These are phyloP conservation scores for Phaetusa simplex DNA, from an alignment of 2,113 vertebrate genomes.

Conservation along the genomic window DNA sequence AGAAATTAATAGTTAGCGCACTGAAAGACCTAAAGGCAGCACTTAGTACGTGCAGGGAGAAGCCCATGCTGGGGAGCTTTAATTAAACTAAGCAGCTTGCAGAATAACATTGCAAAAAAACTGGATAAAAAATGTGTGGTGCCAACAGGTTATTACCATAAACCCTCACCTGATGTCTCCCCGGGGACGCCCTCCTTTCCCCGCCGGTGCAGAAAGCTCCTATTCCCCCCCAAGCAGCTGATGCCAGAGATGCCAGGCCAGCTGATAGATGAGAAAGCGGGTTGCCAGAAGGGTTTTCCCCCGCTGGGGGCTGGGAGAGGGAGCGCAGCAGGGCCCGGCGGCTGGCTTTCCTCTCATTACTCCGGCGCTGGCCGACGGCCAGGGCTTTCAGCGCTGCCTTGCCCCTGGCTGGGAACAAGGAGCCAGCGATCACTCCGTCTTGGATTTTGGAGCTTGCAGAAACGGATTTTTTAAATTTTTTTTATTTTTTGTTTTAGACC, in stretches of 20 bases:
- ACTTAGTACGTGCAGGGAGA: not conserved
- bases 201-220: not conserved
- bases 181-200: not conserved
- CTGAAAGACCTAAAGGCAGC: not conserved
- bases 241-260: not conserved
- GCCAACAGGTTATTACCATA: not conserved
- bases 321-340: rapidly evolving
- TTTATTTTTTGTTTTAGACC: not conserved
- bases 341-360: not conserved
- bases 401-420: not conserved
- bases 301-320: not conserved
- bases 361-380: not conserved
- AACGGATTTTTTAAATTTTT: not conserved
- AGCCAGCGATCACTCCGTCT: not conserved
- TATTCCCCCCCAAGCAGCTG: not conserved
- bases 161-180: not conserved
- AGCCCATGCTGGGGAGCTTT: not conserved
- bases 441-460: not conserved
- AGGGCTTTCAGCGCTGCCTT: not conserved
- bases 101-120: not conserved
- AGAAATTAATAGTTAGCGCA: not conserved
- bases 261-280: not conserved
- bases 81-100: constrained; percentile 24
- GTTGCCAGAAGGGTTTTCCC: not conserved
- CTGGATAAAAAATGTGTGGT: not conserved